A percentile compares a stretch with the other conserved stretches of the same genome.
Evolutionary conservation across 2,888 invertebrate genomes (phyloP).

Genomic region (Megalurothrips usitatus): DNA sequence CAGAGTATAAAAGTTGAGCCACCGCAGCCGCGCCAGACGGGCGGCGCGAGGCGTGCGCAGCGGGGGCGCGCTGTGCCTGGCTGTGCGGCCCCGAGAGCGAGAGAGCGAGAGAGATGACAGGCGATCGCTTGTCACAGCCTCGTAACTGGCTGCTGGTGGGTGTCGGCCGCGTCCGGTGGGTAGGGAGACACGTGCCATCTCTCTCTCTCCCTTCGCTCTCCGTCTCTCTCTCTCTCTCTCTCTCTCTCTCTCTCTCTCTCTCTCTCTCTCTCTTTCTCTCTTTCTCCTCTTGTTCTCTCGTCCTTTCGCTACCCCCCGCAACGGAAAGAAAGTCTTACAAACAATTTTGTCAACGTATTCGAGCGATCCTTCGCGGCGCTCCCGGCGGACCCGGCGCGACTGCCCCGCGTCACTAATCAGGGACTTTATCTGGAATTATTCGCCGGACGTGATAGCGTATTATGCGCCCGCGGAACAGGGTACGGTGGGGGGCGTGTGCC

Average conservation of each 20-base stretch:
- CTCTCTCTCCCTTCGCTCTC: not conserved
- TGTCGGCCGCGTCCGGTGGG: not conserved
- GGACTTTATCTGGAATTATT: too few relatives aligned
- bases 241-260: not conserved
- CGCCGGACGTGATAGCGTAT: too few relatives aligned
- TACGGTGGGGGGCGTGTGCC: too few relatives aligned
- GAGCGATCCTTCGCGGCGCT: too few relatives aligned
- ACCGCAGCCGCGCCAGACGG: not conserved
- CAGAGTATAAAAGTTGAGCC: slow-evolving; percentile 20
- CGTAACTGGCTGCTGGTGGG: not conserved
- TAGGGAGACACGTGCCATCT: not conserved
- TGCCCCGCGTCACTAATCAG: too few relatives aligned
- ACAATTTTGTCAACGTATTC: too few relatives aligned
- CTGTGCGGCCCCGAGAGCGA: not conserved
- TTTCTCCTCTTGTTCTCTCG: not conserved
- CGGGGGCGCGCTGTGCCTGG: not conserved
- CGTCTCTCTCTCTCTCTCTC: not conserved
- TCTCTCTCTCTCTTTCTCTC: not conserved
- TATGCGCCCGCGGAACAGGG: too few relatives aligned
- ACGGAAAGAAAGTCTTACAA: too few relatives aligned
- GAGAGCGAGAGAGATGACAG: not conserved
- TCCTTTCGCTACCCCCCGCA: too few relatives aligned
- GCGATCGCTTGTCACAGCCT: not conserved
- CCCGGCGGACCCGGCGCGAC: too few relatives aligned
- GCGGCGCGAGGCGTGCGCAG: too few relatives aligned